phyloP scores from a whole-genome alignment of 92 coral and sea anemone species.

The Montipora capitata region DNA sequence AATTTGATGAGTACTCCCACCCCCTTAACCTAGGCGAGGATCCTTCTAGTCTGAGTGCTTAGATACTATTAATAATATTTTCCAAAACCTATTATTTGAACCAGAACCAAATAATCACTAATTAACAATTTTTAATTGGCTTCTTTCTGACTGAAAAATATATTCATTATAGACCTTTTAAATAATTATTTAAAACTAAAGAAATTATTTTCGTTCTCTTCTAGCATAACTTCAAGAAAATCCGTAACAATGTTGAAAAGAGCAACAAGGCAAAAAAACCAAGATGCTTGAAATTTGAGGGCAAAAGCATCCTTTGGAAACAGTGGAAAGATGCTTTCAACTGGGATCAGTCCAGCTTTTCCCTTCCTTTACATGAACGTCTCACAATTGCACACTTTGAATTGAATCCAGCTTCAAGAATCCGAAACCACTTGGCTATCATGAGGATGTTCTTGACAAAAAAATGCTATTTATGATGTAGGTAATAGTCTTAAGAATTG shows the following conservation, averaged over 20 bases:
- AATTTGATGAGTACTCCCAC: too few species aligned
- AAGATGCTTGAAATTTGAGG: conserved; percentile 40
- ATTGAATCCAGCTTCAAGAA: conserved; percentile 61
- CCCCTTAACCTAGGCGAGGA: too few species aligned
- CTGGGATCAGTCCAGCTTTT: conserved; percentile 73
- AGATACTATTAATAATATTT: too few species aligned
- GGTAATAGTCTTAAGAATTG: conserved; percentile 28
- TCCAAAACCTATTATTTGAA: too few species aligned
- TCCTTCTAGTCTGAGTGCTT: too few species aligned
- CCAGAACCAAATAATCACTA: too few species aligned
- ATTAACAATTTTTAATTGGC: background rate
- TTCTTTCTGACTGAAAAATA: background rate
- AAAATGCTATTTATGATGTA: conserved; percentile 74
- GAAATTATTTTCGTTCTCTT: background rate
- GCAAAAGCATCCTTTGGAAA: conserved; percentile 62
- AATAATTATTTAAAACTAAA: background rate
- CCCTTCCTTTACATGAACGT: conserved; percentile 68
- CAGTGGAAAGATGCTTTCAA: conserved; percentile 64
- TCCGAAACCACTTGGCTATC: conserved; percentile 62
- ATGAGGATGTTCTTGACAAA: conserved; percentile 39
- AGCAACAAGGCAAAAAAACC: conserved; percentile 55
- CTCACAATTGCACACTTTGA: conserved; percentile 58
- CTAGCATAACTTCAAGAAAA: conserved; percentile 72
- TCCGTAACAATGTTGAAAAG: conserved; percentile 65
- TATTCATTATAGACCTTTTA: background rate